Evolutionary conservation across 2,888 invertebrate species (phyloP).

Genomic region (Nymphalis urticae): DNA sequence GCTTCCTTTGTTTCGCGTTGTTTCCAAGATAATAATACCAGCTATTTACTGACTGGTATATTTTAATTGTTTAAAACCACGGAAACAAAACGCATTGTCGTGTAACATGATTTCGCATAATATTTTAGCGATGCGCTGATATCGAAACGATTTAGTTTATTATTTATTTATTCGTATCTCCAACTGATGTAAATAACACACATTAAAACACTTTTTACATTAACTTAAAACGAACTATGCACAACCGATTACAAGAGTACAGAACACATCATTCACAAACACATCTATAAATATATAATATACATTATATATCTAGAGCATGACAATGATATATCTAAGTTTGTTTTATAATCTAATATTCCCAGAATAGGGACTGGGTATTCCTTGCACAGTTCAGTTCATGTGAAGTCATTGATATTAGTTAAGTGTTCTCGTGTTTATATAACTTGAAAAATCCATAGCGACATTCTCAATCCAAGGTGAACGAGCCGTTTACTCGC

Average conservation of each 20-base stretch:
- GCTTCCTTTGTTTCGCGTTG: conserved; percentile 18
- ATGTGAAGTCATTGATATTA: conserved; percentile 20
- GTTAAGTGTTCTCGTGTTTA: conserved; percentile 26
- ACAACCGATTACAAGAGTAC: too few species aligned
- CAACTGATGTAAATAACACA: too few species aligned
- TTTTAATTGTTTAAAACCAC: conserved; percentile 28
- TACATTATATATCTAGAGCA: too few species aligned
- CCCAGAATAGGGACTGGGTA: conserved; percentile 10
- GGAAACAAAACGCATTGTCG: conserved; percentile 21
- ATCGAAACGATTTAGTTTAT: conserved; percentile 7
- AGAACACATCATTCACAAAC: too few species aligned
- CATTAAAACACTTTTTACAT: too few species aligned
- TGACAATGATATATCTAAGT: background rate
- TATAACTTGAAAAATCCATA: conserved; percentile 47
- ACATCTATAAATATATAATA: too few species aligned
- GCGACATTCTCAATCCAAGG: conserved; percentile 63
- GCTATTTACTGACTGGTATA: conserved; percentile 21
- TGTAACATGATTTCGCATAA: conserved; percentile 13
- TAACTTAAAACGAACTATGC: too few species aligned
- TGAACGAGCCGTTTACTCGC: conserved; percentile 59
- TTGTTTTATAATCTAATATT: background rate
- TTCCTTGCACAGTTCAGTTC: conserved; percentile 13
- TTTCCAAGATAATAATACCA: conserved; percentile 22
- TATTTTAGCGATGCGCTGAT: conserved; percentile 1
- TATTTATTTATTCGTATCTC: too few species aligned